Evolutionary conservation across 1,140 invertebrate genomes (phyloP).

Genomic region (Bombyx mori): ASM3026992v2 NC_085111.1:12537001-12537500

Average conservation of each 20-base stretch:
- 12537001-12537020: slow-evolving; percentile 22
- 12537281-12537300: too few species aligned
- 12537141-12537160: background rate
- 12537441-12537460: slow-evolving; percentile 9
- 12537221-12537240: too few species aligned
- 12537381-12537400: background rate
- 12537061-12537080: slow-evolving; percentile 35
- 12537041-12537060: slow-evolving; percentile 22
- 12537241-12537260: too few species aligned
- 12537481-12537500: slow-evolving; percentile 4
- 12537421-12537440: background rate
- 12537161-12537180: slow-evolving; percentile 8
- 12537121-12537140: background rate
- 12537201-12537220: background rate
- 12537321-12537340: too few species aligned
- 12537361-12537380: background rate
- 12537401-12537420: background rate
- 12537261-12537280: too few species aligned
- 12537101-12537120: slow-evolving; percentile 11
- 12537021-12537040: slow-evolving; percentile 28
- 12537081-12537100: slow-evolving; percentile 7
- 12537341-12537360: background rate
- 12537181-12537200: slow-evolving; percentile 10
- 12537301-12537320: too few species aligned
- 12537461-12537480: slow-evolving; percentile 10